A percentile compares a stretch with the other conserved stretches of the same genome.
These are phyloP conservation scores for Oncorhynchus keta DNA, from an alignment of 2,113 vertebrate genomes.

Conservation along the genomic window DNA sequence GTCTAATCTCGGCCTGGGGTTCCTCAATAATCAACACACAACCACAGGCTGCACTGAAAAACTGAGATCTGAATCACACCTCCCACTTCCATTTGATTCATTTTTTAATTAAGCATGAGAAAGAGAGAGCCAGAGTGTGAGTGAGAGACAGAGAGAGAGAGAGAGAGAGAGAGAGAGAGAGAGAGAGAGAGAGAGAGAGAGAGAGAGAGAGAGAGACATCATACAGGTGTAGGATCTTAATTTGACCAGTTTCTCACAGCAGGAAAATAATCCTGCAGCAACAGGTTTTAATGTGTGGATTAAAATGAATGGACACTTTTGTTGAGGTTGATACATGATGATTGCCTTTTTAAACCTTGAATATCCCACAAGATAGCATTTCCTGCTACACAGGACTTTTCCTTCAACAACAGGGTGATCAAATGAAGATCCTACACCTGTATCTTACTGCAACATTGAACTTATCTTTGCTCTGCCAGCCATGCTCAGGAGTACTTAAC, in stretches of 20 bases:
- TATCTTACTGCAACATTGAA: conserved; percentile 57
- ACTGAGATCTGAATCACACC: conserved; percentile 65
- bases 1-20: conserved; percentile 52
- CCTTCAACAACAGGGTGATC: too few species aligned
- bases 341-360: too few species aligned
- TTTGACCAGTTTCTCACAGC: too few species aligned
- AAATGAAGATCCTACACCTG: conserved; percentile 51
- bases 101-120: conserved; percentile 71
- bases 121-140: conserved; percentile 8
- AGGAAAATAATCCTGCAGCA: too few species aligned
- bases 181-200: neutral
- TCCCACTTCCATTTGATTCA: conserved; percentile 66
- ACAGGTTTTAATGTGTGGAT: conserved; percentile 2
- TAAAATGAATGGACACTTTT: too few species aligned
- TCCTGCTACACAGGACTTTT: too few species aligned
- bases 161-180: neutral
- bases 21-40: conserved; percentile 47
- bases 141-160: conserved; percentile 4
- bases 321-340: too few species aligned
- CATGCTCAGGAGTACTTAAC: conserved; percentile 70
- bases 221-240: too few species aligned
- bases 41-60: conserved; percentile 32
- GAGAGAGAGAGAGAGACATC: conserved; percentile 14
- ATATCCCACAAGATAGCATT: too few species aligned
- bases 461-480: conserved; percentile 74